Evolutionary conservation across 2,888 invertebrate species (phyloP).

Genomic region (Sarcophaga caerulescens): DNA sequence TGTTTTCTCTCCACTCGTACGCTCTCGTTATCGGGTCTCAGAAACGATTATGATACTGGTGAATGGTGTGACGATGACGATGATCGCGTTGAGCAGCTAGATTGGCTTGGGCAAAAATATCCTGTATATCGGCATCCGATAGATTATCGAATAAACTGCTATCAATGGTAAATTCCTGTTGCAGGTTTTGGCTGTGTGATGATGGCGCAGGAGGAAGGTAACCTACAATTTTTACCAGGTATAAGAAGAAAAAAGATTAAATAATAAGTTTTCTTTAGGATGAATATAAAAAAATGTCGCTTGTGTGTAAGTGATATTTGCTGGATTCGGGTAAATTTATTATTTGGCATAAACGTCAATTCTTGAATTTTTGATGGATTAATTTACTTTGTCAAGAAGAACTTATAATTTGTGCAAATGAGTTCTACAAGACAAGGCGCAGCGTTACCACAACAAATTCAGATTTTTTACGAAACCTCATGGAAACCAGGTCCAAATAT

Average conservation of each 20-base stretch:
- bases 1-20: no score
- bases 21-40: not conserved
- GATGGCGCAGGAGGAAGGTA: slow-evolving; percentile 75
- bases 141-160: slow-evolving; percentile 75
- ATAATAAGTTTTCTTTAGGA: not conserved
- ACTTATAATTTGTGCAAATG: no score
- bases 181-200: slow-evolving; percentile 63
- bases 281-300: not conserved
- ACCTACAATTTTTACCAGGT: slow-evolving; percentile 65
- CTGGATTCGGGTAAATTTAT: no score
- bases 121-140: slow-evolving; percentile 76
- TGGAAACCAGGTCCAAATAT: no score
- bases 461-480: no score
- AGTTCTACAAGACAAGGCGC: no score
- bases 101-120: slow-evolving; percentile 77
- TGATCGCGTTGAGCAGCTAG: slow-evolving; percentile 74
- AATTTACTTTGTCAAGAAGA: no score
- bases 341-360: no score
- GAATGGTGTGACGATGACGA: slow-evolving; percentile 65
- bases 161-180: slow-evolving; percentile 68
- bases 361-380: no score
- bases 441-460: no score
- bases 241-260: no score
- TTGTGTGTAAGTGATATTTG: not conserved
- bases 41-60: slow-evolving; percentile 57